These are phyloP conservation scores for Lepus americanus DNA, from an alignment of 2,113 vertebrate genomes.

Conservation along the genomic window DNA sequence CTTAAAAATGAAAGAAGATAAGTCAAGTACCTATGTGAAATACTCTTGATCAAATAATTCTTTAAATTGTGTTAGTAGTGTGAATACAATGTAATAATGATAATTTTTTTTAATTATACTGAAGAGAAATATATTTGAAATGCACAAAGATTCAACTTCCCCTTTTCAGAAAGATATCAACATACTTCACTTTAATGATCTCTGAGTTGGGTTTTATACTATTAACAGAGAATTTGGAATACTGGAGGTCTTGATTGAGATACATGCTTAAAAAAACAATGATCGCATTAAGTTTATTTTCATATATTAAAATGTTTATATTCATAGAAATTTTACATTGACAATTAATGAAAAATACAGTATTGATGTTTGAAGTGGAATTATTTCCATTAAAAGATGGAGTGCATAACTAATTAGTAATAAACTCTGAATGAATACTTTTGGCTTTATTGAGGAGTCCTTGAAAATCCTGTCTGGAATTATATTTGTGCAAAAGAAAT, in stretches of 20 bases:
- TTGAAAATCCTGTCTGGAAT: neutral
- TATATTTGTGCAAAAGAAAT: neutral
- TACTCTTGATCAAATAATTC: neutral
- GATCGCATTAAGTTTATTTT: neutral
- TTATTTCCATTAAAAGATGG: neutral
- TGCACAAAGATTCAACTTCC: neutral
- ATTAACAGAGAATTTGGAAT: conserved; percentile 1
- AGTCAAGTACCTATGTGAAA: neutral
- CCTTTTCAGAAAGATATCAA: neutral
- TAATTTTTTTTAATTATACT: neutral
- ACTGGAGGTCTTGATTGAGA: neutral
- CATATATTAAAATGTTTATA: neutral
- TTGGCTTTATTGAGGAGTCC: neutral
- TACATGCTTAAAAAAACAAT: neutral
- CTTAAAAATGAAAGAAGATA: conserved; percentile 1
- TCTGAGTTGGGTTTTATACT: neutral
- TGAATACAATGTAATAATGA: neutral
- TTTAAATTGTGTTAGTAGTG: neutral
- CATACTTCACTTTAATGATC: neutral
- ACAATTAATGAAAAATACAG: neutral
- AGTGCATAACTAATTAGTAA: neutral
- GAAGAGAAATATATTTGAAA: neutral
- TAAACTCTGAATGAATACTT: neutral
- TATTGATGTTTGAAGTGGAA: neutral
- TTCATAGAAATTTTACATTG: neutral